A percentile compares a stretch with the other conserved stretches of the same genome.
These are phyloP conservation scores for Dendrophyllia cribrosa DNA, from an alignment of 64 coral and sea anemone genomes.

Conservation along the genomic window DNA sequence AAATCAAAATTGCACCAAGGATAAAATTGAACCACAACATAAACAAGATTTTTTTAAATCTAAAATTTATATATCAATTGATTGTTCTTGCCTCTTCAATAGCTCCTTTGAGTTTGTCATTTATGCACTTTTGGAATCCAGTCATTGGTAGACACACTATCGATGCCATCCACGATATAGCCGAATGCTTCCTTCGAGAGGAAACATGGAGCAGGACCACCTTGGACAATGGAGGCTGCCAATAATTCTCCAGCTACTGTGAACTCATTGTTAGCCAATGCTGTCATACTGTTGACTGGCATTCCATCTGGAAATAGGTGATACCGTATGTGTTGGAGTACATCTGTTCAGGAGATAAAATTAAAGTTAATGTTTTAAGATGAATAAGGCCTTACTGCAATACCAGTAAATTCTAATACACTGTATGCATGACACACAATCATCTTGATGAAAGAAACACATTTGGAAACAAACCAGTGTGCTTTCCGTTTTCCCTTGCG, in stretches of 20 bases:
- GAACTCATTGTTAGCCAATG: conserved; percentile 46
- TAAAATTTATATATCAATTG: neutral
- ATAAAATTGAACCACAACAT: no score
- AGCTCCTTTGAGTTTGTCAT: conserved; percentile 13
- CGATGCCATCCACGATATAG: conserved; percentile 44
- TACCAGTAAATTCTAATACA: neutral
- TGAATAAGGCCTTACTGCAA: neutral
- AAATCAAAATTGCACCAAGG: neutral
- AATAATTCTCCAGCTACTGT: conserved; percentile 31
- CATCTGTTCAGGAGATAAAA: conserved; percentile 38
- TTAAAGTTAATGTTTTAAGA: neutral
- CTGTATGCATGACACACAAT: neutral
- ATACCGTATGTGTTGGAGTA: neutral
- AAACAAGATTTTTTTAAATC: neutral
- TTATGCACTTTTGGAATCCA: conserved; percentile 26
- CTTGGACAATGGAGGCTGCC: conserved; percentile 47
- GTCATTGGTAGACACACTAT: conserved; percentile 24
- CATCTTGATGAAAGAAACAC: no score
- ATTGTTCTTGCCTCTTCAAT: conserved; percentile 50
- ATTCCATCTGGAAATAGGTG: conserved; percentile 50
- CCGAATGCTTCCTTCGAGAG: conserved; percentile 15
- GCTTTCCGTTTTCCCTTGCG: neutral
- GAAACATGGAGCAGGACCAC: conserved; percentile 53
- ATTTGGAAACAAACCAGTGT: neutral
- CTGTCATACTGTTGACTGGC: conserved; percentile 30